phyloP scores from a whole-genome alignment of 1,140 invertebrate species.

The Dreissena polymorpha region DNA sequence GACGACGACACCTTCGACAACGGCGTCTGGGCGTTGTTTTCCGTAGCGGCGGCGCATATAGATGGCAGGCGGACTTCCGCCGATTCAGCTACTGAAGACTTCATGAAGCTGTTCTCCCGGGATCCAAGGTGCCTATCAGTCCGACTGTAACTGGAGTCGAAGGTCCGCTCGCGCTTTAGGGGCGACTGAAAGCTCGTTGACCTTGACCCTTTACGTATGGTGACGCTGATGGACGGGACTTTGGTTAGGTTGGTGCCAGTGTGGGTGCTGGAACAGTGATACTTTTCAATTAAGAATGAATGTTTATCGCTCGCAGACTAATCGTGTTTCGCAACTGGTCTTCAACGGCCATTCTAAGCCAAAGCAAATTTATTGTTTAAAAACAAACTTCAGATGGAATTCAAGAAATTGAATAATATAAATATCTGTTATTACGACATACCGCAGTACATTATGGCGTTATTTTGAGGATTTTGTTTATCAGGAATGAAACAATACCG shows the following conservation, averaged over 20 bases:
- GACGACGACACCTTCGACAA: background rate
- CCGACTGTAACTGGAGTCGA: slow-evolving; percentile 16
- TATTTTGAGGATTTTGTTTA: too few species aligned
- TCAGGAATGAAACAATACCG: too few species aligned
- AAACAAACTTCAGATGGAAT: too few species aligned
- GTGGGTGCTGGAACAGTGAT: background rate
- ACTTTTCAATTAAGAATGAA: too few species aligned
- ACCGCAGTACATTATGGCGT: too few species aligned
- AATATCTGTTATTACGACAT: too few species aligned
- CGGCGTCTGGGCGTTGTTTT: background rate
- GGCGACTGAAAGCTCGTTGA: slow-evolving; percentile 12
- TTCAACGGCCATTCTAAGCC: too few species aligned
- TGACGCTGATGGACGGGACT: slow-evolving; percentile 27
- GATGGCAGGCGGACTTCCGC: slow-evolving; percentile 6
- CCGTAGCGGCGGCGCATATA: background rate
- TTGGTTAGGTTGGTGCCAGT: slow-evolving; percentile 9
- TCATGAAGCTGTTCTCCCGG: background rate
- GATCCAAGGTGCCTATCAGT: background rate
- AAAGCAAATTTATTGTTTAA: too few species aligned
- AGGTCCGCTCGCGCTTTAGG: slow-evolving; percentile 28
- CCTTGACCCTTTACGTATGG: slow-evolving; percentile 25
- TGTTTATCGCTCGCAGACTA: too few species aligned
- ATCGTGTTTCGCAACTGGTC: too few species aligned
- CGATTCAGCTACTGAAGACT: background rate
- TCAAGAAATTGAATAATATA: too few species aligned